These are phyloP conservation scores for Drosophila atroscutellata DNA, from an alignment of 2,888 invertebrate species.

Conservation along the genomic window DNA sequence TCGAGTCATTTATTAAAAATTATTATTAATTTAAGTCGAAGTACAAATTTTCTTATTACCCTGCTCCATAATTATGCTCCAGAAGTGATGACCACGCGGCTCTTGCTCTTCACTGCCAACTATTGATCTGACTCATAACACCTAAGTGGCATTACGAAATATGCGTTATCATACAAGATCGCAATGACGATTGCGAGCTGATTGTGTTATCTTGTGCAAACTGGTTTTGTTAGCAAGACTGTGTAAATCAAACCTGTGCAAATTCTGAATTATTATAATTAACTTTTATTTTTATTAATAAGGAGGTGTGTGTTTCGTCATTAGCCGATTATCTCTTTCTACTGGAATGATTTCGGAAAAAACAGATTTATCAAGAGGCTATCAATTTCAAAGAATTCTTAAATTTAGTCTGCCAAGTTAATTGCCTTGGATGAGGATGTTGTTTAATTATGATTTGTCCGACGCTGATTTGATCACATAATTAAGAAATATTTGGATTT, in stretches of 20 bases:
- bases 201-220: neutral
- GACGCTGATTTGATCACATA: neutral
- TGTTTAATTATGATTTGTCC: neutral
- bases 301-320: neutral
- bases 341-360: neutral
- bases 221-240: neutral
- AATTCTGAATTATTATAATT: neutral
- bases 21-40: neutral
- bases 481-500: neutral
- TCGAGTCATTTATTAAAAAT: neutral
- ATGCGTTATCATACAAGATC: too few species aligned
- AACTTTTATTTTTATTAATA: neutral
- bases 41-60: neutral
- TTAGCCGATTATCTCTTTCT: neutral
- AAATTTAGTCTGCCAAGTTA: neutral
- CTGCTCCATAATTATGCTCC: too few species aligned
- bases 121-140: too few species aligned
- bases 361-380: neutral
- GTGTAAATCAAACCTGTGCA: neutral
- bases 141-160: too few species aligned
- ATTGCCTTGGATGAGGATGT: neutral
- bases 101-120: too few species aligned
- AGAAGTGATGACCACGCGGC: too few species aligned
- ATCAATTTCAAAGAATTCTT: neutral
- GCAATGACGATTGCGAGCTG: neutral